Base-by-base conservation (phyloP, 2,113 vertebrate genomes). In the Setophaga kirtlandii region DNA sequence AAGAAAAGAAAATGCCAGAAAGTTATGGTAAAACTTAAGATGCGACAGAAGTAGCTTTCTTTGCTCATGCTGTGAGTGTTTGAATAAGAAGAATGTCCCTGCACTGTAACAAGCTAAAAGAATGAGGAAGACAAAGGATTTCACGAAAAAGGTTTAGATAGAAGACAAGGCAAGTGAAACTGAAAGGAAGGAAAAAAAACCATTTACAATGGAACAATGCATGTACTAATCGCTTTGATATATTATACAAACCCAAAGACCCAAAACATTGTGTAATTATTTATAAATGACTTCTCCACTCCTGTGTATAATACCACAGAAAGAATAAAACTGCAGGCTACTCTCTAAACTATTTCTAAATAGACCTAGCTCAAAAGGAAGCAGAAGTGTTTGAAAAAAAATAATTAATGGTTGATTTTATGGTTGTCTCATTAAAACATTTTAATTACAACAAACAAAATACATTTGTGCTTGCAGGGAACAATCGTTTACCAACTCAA, bases 251-350 rank as follows among this genome's bases (percentile, higher is more conserved):
- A 98, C 98, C 99, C 99, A 98, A 98, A 99, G 99, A 99, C 99
- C 99, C 99, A 98, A 99, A 99, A 99, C 99, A 99, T 99, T 99
- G 99, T 99, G 99, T 99, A 99, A 99, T 99, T 99, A 99, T 99
- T 99, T 99, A 99, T 99, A 99, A 99, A 99, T 99, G 99, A 99
- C 98, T 98, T 98, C 98, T 99, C 98, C 98, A 98, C 98, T 98
- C 97, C 97, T 98, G 97, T 96, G 97, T 98, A 98, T 99, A 98
- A 99, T 98, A 97, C 98, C 96, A 85, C 95, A 96, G 97, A 98
- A 98, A 99, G 99, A 99, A 99, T 99, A 98, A 99, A 99, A 98
- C 99, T 98, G 98, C 99, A 99, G 99, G 99, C 98, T 98, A 98
- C 99, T 99, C 98, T 98, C 98, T 98, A 98, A 98, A 99, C 98